Evolutionary conservation across 2,888 invertebrate genomes (phyloP), one percentile per base, ranked within the genome.

Genomic region (Muschampia plurimacula): DNA sequence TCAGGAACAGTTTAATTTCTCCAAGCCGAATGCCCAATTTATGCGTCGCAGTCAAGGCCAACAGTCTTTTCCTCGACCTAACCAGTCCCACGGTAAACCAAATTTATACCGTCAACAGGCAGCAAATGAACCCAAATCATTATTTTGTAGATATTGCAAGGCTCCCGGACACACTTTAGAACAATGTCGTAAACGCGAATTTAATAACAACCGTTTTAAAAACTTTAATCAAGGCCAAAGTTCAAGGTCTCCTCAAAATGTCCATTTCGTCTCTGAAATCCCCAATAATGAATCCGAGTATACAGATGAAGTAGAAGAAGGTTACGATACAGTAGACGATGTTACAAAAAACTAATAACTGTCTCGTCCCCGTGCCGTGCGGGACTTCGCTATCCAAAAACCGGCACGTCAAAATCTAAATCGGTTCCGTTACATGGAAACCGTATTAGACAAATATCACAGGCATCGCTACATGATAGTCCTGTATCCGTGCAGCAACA

Each of bases 171-270:
- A 76, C 41, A 69, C 67, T 9, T 36, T 77, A 4, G 74, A 74
- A 62, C 52, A 73, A 10, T 77, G 74, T 41, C 69, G 72, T 0
- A 77, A 76, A 73, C 64, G 75, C 2, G 63, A 74, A 52, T 76
- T 57, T 64, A 75, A 75, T 28, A 77, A 76, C 15, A 57, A 68
- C 3, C 70, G 64, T 0, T 67, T 66, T 39, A 72, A 72, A 36
- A 52, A 67, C 41, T 15, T 63, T 49, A 65, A 67, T 4, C 46
- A 64, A 63, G 60, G 59, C 13, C 69, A 73, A 41, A 22, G 1
- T 28, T 1, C 10, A 57, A 28, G 55, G 4, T 4, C 55, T 2
- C 2, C n/a, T 12, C 36, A 28, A 15, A 36, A 49, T 36, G 32
- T 66, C 1, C 49, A 66, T 52, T 36, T 66, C 8, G 52, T 66